These are phyloP conservation scores for Diabrotica undecimpunctata DNA, from an alignment of 1,140 invertebrate genomes.

Conservation along the genomic window DNA sequence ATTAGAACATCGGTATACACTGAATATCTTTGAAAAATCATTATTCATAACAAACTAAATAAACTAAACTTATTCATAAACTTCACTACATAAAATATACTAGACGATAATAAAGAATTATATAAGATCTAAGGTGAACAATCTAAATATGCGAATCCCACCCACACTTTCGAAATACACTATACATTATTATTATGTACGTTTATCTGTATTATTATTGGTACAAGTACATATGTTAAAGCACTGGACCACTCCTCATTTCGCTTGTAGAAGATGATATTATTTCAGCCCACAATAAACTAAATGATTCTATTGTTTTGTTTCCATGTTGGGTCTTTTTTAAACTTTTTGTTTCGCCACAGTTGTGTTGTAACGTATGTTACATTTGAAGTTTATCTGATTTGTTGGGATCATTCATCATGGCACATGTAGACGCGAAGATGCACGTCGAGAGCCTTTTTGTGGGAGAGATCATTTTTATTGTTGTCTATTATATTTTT, in stretches of 20 bases:
- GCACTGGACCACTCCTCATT: conserved; percentile 18
- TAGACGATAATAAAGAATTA: conserved; percentile 1
- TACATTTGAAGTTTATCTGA: not conserved
- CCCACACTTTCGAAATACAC: conserved; percentile 19
- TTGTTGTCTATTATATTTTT: too few relatives aligned
- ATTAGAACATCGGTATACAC: too few relatives aligned
- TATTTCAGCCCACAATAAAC: conserved; percentile 18
- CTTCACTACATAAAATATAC: not conserved
- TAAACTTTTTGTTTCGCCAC: conserved; percentile 1
- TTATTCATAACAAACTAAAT: too few relatives aligned
- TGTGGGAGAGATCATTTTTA: too few relatives aligned
- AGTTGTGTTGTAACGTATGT: conserved; percentile 2
- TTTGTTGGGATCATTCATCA: not conserved
- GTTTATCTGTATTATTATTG: conserved; percentile 24
- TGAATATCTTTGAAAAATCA: too few relatives aligned
- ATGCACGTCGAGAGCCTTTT: too few relatives aligned
- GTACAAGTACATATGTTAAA: conserved; percentile 19
- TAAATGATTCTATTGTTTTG: conserved; percentile 15
- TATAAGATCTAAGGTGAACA: conserved; percentile 8
- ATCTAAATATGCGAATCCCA: conserved; percentile 20
- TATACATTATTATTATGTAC: conserved; percentile 24
- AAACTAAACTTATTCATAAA: too few relatives aligned
- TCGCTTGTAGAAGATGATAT: conserved; percentile 16
- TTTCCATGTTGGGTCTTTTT: conserved; percentile 6
- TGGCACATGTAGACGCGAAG: too few relatives aligned